Evolutionary conservation across 2,797 vertebrate genomes (phyloP), one percentile per base, ranked within the genome.

Genomic region (Coregonus sp.): DNA sequence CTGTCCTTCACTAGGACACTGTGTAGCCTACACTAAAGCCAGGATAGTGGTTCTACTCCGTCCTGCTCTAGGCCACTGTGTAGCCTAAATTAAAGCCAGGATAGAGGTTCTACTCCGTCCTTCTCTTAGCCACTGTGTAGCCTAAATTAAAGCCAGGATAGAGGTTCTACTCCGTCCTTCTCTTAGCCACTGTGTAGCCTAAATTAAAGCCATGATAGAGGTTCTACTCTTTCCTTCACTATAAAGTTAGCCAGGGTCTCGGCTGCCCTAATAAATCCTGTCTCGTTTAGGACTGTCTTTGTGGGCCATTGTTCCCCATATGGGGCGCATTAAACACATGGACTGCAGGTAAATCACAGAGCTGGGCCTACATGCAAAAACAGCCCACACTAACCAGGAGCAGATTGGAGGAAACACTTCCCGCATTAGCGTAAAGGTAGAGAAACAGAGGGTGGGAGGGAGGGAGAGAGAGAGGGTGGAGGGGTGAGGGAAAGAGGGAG

Each of bases 261-360:
- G 76, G 65, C 78, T 78, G 88, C 89, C 83, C 91, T 92, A 93
- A 90, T 92, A 94, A 94, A 87, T 93, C 91, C 92, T 92, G 91
- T 91, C 89, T 93, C 94, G 84, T 91, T 95, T 94, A 92, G 91
- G 90, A 91, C 91, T 86, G 87, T 92, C 91, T 94, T 95, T 94
- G 94, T 88, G 92, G 91, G 92, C 92, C 93, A 94, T 94, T 95
- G 93, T 92, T 92, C 92, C 91, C 93, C 96, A 97, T 95, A 96
- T 96, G 97, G 95, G 96, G 95, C 90, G 89, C 91, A 93, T 96
- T 96, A 97, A 95, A 95, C 87, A 84, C 91, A 88, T 93, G 89
- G 91, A 93, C 80, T 92, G 93, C 93, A 95, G 90, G 86, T 93
- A 95, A 95, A 95, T 94, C 93, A 96, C 91, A 90, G 87, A 89